Base-by-base conservation (phyloP, 2,888 invertebrate genomes). In the Sinopyrophorus schimmeli region DNA sequence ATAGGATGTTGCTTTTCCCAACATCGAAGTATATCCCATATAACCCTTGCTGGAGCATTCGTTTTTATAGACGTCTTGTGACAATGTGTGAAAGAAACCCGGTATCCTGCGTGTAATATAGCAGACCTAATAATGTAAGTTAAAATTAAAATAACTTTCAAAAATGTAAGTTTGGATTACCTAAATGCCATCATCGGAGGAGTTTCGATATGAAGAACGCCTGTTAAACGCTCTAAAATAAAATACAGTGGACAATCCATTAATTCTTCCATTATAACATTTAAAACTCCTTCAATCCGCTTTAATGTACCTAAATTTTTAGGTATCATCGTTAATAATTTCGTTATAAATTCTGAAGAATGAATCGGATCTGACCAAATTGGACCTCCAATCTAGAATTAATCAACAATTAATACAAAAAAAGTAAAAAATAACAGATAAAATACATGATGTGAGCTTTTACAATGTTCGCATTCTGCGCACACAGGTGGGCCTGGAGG, bases 321-420 rank as follows among this genome's bases (percentile, higher is more conserved):
- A 0, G 76, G 70, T 28, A 74, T 67, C 10, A 72, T 65, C 0
- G 63, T 54, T 0, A 92, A 67, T 4, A 96, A 77, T 27, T 81
- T 74, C 1, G 76, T 65, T 0, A 97, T 85, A 74, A 99, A 99
- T 0, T 76, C 70, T 30, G 76, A 74, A 60, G 90, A 82, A 72
- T 98, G 95, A 24, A 99, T 80, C 0, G 88, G 86, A 0, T 83
- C 91, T 0, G 87, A 81, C 95, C 97, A 99, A 58, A 99, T 86
- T 0, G 99, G 99, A 1, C 99, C 99, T 5, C 92, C 93, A 58
- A 92, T 72, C 86, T 91, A 72, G 37, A 69, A 63, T 26, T 14
- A n/a, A n/a, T 12, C 41, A 37, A 50, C 10, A 44, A 42, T 28
- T 17, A 11, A 27, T 44, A 35, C 9, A n/a, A n/a, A n/a, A n/a